Evolutionary conservation across 2,888 invertebrate species (phyloP).

Genomic region (Diarsia rubi): DNA sequence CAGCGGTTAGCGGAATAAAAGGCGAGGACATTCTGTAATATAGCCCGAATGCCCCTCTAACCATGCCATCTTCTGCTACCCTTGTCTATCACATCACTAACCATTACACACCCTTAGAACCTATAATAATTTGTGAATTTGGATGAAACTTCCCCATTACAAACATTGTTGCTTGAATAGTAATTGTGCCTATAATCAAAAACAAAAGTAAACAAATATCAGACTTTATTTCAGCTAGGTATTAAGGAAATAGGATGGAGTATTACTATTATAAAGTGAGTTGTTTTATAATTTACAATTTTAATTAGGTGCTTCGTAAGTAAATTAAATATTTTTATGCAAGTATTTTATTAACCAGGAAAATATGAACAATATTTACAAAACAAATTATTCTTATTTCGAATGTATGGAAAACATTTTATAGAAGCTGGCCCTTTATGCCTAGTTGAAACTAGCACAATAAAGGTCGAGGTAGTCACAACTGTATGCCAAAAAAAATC

Average conservation of each 20-base stretch:
- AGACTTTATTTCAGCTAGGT: slow-evolving; percentile 29
- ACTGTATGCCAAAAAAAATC: slow-evolving; percentile 32
- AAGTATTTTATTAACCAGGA: slow-evolving; percentile 15
- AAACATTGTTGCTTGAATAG: slow-evolving; percentile 17
- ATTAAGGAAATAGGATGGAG: slow-evolving; percentile 46
- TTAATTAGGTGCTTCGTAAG: slow-evolving; percentile 36
- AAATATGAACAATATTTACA: slow-evolving; percentile 10
- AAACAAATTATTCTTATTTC: not conserved
- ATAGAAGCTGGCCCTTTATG: slow-evolving; percentile 4
- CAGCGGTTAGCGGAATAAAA: not conserved
- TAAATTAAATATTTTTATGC: slow-evolving; percentile 4
- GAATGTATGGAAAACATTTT: not conserved
- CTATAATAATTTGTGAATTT: slow-evolving; percentile 10
- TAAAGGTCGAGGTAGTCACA: slow-evolving; percentile 40
- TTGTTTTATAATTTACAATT: slow-evolving; percentile 19
- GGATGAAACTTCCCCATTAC: slow-evolving; percentile 8
- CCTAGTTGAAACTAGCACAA: slow-evolving; percentile 36
- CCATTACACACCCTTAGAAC: not conserved
- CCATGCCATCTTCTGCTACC: not conserved
- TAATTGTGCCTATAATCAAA: not conserved
- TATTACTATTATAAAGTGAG: slow-evolving; percentile 23
- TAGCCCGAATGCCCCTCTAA: not conserved
- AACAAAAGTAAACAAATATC: slow-evolving; percentile 19
- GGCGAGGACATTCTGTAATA: not conserved
- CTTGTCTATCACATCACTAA: not conserved